phyloP scores from a whole-genome alignment of 2,113 vertebrate species.

The Pteropus alecto region DNA sequence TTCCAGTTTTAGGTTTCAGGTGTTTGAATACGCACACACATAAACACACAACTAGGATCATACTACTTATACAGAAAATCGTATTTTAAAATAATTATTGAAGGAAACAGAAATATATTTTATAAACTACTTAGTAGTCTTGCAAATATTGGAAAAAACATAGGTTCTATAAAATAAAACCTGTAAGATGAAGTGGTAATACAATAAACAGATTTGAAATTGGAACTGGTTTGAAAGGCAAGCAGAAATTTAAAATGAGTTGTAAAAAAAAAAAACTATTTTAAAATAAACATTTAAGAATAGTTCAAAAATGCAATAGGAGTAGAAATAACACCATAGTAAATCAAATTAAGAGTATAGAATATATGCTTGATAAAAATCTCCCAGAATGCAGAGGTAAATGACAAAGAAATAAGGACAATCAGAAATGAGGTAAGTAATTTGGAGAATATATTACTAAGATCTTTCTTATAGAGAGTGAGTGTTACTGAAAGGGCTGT shows the following conservation, averaged over 20 bases:
- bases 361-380: not conserved
- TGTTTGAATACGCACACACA: not conserved
- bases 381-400: not conserved
- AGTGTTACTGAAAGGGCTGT: not conserved
- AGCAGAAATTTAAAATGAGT: constrained; percentile 53
- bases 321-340: not conserved
- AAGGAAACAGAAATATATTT: constrained; percentile 48
- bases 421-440: not conserved
- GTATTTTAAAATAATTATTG: constrained; percentile 21
- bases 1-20: not conserved
- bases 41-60: not conserved
- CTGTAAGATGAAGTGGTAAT: constrained; percentile 57
- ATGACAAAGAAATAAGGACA: not conserved
- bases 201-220: constrained; percentile 54
- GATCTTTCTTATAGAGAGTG: not conserved
- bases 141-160: constrained; percentile 52
- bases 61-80: not conserved
- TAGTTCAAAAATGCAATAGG: constrained; percentile 6
- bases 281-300: constrained; percentile 47
- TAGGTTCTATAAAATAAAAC: constrained; percentile 38
- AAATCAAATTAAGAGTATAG: constrained; percentile 14
- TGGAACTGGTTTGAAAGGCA: constrained; percentile 28
- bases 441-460: not conserved
- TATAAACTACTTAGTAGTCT: constrained; percentile 32
- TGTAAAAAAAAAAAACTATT: not conserved